A percentile compares a stretch with the other conserved stretches of the same genome.
phyloP scores from a whole-genome alignment of 2,797 vertebrate species.

The Chaunax sp. region DNA sequence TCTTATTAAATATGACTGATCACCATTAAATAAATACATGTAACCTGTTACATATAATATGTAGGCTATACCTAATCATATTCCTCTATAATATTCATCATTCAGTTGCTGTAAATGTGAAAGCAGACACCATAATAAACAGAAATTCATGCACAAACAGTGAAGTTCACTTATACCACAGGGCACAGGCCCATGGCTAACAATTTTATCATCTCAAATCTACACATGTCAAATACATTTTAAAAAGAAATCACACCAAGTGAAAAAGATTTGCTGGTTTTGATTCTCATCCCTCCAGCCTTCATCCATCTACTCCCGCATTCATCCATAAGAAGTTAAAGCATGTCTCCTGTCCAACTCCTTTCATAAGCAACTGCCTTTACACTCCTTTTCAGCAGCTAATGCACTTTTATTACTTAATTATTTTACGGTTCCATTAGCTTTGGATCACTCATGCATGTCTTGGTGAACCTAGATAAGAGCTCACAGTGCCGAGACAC shows the following conservation, averaged over 20 bases:
- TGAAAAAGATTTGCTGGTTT: not conserved
- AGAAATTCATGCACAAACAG: not conserved
- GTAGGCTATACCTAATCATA: not conserved
- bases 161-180: not conserved
- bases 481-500: slow-evolving; percentile 39
- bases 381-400: not conserved
- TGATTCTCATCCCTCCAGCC: not conserved
- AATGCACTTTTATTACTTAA: slow-evolving; percentile 48
- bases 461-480: slow-evolving; percentile 20
- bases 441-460: slow-evolving; percentile 40
- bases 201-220: not conserved
- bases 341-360: no score
- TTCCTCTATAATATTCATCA: not conserved
- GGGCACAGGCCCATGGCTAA: no score
- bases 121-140: not conserved
- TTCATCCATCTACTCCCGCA: not conserved
- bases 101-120: not conserved
- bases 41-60: not conserved
- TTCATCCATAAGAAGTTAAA: slow-evolving; percentile 2
- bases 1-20: not conserved
- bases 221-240: not conserved
- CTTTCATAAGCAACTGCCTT: not conserved
- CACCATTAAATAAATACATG: not conserved
- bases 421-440: slow-evolving; percentile 46
- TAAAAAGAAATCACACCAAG: not conserved